These are phyloP conservation scores for Corbicula japonica DNA, from an alignment of 2,888 invertebrate genomes.

Conservation along the genomic window DNA sequence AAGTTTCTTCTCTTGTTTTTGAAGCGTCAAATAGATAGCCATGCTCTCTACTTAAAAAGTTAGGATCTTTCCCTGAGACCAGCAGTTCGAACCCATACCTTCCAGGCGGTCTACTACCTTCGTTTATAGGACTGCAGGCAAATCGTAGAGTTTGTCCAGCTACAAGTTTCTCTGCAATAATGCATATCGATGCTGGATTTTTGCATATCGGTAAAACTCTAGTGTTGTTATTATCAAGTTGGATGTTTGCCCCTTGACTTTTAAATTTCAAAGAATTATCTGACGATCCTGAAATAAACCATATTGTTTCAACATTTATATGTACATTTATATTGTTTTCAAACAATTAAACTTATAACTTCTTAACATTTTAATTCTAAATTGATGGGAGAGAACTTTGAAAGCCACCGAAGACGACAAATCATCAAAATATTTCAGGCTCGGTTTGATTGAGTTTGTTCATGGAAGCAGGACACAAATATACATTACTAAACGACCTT, in stretches of 20 bases:
- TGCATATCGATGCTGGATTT: slow-evolving; percentile 11
- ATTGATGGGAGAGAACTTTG: too few relatives aligned
- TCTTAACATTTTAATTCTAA: too few relatives aligned
- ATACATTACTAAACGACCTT: too few relatives aligned
- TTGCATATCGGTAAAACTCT: neutral
- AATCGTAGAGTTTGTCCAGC: neutral
- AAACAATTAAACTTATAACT: too few relatives aligned
- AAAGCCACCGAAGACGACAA: too few relatives aligned
- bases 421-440: too few relatives aligned
- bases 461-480: too few relatives aligned
- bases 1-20: neutral
- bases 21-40: slow-evolving; percentile 1
- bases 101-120: neutral
- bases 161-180: neutral
- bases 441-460: too few relatives aligned
- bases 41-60: neutral
- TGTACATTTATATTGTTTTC: too few relatives aligned
- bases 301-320: too few relatives aligned
- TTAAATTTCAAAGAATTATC: neutral
- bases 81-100: neutral
- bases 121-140: neutral
- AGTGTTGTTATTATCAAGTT: slow-evolving; percentile 1
- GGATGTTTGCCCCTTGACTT: neutral
- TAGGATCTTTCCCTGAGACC: neutral
- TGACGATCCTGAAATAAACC: neutral